Evolutionary conservation across 2,888 invertebrate genomes (phyloP), one percentile per base, ranked within the genome.

Genomic region (Halocaridina rubra): DNA sequence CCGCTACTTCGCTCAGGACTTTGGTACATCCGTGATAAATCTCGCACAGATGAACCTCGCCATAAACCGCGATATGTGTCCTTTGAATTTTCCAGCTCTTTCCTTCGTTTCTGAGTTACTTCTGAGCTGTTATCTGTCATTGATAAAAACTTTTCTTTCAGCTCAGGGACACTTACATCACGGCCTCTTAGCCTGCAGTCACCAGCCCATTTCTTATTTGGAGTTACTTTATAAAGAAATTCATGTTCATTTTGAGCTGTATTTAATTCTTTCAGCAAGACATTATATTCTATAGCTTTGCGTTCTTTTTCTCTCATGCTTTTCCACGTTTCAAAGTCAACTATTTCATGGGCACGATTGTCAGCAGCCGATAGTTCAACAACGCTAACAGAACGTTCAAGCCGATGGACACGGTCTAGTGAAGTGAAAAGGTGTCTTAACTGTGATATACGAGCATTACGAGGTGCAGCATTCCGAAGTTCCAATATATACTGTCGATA

Each of bases 241-340:
- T 87, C 87, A 13, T 79, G 74, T 22, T 87, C 85, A 22, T 75
- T 82, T 57, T 87, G 85, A 33, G 87, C 87, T 33, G 75, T 85
- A 74, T 87, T 77, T n/a, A 87, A 76, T 29, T 87, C 85, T 32
- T 85, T 87, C 33, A 86, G 57, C 16, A 87, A 74, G 5, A 87
- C 77, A 30, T 81, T 79, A 46, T 87, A 87, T 64, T 87, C 87
- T n/a, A 87, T 79, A 27, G 87, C 87, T 59, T 87, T 87, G 30
- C 85, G 69, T 61, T 87, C 87, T 27, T 80, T 85, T 24, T 87
- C 87, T 69, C 85, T 64, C 77, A 87, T 57, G 27, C 81, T 81
- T 71, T 87, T 87, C 87, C 87, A 87, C 7, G 85, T 80, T 24
- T 87, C 87, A 69, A 87, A 87, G 59, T 85, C 87, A 64, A 87